These are phyloP conservation scores for Variabilichromis moorii DNA, from an alignment of 2,113 vertebrate genomes.

Conservation along the genomic window DNA sequence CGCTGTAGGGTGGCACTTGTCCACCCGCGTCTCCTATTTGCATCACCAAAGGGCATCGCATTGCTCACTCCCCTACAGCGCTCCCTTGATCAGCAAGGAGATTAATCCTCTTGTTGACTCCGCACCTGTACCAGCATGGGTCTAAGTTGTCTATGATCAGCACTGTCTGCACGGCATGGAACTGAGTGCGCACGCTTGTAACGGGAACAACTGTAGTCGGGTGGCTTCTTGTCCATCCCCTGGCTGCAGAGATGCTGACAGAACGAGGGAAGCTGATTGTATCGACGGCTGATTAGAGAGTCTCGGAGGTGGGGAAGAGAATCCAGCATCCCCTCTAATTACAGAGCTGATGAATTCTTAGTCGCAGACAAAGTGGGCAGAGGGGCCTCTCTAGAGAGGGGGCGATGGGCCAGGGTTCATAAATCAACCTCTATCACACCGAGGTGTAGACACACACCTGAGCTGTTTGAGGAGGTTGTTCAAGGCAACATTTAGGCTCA, in stretches of 20 bases:
- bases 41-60: not conserved
- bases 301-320: slow-evolving; percentile 14
- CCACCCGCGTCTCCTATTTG: not conserved
- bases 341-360: slow-evolving; percentile 57
- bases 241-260: slow-evolving; percentile 33
- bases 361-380: not conserved
- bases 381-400: not conserved
- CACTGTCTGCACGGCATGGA: not conserved
- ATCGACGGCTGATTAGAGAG: slow-evolving; percentile 24
- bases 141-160: slow-evolving; percentile 10
- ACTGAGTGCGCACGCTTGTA: not conserved
- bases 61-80: not conserved
- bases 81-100: slow-evolving; percentile 31
- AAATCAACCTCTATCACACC: slow-evolving; percentile 21
- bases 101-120: slow-evolving; percentile 55
- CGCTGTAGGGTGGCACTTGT: not conserved
- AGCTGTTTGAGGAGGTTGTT: not conserved
- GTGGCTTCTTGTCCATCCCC: not conserved
- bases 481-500: not conserved
- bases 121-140: slow-evolving; percentile 24
- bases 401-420: not conserved
- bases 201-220: not conserved
- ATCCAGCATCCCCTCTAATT: slow-evolving; percentile 48
- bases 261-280: not conserved
- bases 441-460: not conserved